Evolutionary conservation across 2,113 vertebrate genomes (phyloP).

Genomic region (Gambusia affinis): DNA sequence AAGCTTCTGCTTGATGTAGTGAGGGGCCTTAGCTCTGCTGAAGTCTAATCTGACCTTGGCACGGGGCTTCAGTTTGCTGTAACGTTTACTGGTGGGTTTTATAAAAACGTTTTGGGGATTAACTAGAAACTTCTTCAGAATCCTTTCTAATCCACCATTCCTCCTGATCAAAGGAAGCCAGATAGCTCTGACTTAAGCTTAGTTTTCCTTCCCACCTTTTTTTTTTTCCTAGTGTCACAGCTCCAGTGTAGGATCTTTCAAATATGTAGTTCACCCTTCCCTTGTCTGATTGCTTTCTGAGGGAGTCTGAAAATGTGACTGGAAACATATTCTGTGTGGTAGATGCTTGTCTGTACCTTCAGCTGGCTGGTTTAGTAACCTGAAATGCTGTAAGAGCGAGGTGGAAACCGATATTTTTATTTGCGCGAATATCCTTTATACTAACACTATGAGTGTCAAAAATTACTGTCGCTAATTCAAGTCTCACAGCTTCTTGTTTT

Average conservation of each 20-base stretch:
- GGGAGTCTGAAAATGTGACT: conserved; percentile 40
- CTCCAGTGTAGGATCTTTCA: conserved; percentile 44
- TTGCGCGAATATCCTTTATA: conserved; percentile 25
- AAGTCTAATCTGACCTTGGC: conserved; percentile 61
- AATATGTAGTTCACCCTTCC: conserved; percentile 48
- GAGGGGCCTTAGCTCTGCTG: conserved; percentile 14
- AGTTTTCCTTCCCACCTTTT: conserved; percentile 34
- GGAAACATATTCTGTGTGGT: conserved; percentile 51
- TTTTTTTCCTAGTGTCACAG: conserved; percentile 24
- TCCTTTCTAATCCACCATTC: conserved; percentile 71
- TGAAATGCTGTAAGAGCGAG: conserved; percentile 38
- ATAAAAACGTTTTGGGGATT: conserved; percentile 63
- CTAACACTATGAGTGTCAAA: background rate
- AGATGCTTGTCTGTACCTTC: conserved; percentile 32
- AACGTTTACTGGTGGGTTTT: conserved; percentile 54
- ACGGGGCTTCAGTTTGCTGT: conserved; percentile 33
- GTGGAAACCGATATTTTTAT: conserved; percentile 13
- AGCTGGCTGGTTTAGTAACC: conserved; percentile 60
- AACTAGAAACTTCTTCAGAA: conserved; percentile 66
- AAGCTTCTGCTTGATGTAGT: conserved; percentile 22
- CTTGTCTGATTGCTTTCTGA: conserved; percentile 45
- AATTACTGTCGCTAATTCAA: conserved; percentile 21
- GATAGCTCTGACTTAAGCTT: conserved; percentile 57
- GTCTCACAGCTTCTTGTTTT: conserved; percentile 15
- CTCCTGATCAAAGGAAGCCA: conserved; percentile 72